A percentile compares a stretch with the other conserved stretches of the same genome.
phyloP scores from a whole-genome alignment of 2,888 invertebrate species.

The Noctua fimbriata region DNA sequence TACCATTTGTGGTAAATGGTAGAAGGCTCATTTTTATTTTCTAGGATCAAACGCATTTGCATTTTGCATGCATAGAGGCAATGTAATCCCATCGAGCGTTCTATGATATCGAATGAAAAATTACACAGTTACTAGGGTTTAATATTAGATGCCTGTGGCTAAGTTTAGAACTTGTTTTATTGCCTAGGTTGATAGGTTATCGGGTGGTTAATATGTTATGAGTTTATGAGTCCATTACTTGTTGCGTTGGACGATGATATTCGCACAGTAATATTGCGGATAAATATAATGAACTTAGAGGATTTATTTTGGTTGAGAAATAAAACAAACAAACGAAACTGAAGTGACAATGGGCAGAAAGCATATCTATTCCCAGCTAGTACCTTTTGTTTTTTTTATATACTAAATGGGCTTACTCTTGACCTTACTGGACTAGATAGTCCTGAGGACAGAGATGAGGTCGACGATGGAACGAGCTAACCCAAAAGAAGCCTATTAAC shows the following conservation, averaged over 20 bases:
- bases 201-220: slow-evolving; percentile 18
- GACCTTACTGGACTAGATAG: no score
- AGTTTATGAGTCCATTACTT: neutral
- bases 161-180: slow-evolving; percentile 20
- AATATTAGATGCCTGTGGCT: slow-evolving; percentile 3
- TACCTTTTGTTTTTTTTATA: no score
- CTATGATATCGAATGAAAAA: slow-evolving; percentile 51
- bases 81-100: slow-evolving; percentile 29
- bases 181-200: slow-evolving; percentile 9
- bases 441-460: no score
- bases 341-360: neutral
- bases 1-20: no score
- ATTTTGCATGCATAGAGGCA: slow-evolving; percentile 45
- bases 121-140: slow-evolving; percentile 1
- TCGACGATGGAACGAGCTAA: no score
- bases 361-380: no score
- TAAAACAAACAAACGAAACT: neutral
- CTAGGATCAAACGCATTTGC: slow-evolving; percentile 31
- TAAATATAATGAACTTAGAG: neutral
- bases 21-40: no score
- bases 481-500: no score
- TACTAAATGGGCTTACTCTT: no score
- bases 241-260: neutral
- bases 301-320: neutral
- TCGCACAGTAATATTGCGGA: neutral